A percentile compares a stretch with the other conserved stretches of the same genome.
Conservation (phyloP, 2,113 vertebrate species). For the Leptobrachium leishanense region DNA sequence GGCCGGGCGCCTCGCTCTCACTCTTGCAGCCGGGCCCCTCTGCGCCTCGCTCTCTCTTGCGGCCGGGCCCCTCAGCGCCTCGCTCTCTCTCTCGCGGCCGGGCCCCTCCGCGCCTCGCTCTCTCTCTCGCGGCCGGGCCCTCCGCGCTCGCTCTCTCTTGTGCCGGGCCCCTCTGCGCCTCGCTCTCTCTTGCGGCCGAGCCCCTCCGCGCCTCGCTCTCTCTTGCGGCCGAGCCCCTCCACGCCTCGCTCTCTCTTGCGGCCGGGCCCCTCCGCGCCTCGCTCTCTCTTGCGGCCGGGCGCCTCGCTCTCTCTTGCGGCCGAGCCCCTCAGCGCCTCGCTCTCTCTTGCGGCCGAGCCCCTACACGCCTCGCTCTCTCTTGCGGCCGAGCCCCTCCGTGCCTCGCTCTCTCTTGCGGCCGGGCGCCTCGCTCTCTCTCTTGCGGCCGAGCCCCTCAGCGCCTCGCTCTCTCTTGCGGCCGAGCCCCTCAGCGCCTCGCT, state of each 20-base stretch:
- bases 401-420: neutral
- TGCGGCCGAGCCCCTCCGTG: neutral
- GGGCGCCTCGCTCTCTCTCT: neutral
- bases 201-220: no score
- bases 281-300: neutral
- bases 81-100: no score
- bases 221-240: neutral
- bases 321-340: neutral
- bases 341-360: neutral
- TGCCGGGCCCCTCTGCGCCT: no score
- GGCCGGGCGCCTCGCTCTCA: neutral
- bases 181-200: no score
- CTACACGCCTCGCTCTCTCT: no score
- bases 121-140: no score
- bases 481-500: neutral
- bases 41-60: neutral
- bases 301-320: neutral
- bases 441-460: neutral
- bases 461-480: no score
- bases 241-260: neutral
- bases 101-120: no score
- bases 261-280: neutral
- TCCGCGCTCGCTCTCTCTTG: no score
- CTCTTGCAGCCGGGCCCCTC: neutral
- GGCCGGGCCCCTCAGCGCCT: neutral